Base-by-base conservation (phyloP, 2,888 invertebrate genomes). In the Drosophila sordidula region DNA sequence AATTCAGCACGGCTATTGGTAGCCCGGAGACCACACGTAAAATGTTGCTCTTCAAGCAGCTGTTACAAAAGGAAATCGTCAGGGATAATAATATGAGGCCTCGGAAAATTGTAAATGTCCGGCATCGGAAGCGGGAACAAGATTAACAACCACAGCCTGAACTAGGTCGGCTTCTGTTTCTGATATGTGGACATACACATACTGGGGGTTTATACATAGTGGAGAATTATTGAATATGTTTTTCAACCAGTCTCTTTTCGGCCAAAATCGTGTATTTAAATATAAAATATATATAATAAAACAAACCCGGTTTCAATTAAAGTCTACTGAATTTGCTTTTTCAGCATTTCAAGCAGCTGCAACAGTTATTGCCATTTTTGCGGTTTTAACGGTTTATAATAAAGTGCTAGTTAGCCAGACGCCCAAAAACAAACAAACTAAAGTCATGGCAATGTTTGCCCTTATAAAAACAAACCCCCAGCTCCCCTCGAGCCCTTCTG, bases 311-410 rank as follows among this genome's bases (percentile, higher is more conserved):
- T 3, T 22, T 22, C 22, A 22, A 22, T 4, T 22, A 22, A 22
- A 22, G 0, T 22, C 3, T 4, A 3, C 22, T 3, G 22, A 22
- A 22, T 22, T 22, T 22, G 22, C 22, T 22, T 22, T 22, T 22
- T 22, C 4, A 26, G 9, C 11, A 16, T 16, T 16, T 16, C 0
- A 11, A 49, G 25, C 6, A 8, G 12, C 6, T 36, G 6, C 38
- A 55, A 50, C 14, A 29, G 54, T 38, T 64, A 36, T 52, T 75
- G 61, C 51, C 58, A 55, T 67, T 58, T 70, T 50, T 82, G 86
- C 54, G 83, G 88, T 86, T 86, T 88, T 50, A 68, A 63, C 82
- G 73, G 78, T 82, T 72, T 57, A 79, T 88, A 74, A 86, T 88
- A 80, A 72, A 83, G 71, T 86, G 75, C 44, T 54, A 59, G 62